These are phyloP conservation scores for Petrocephalus microphthalmus DNA, from an alignment of 2,113 vertebrate genomes.

Conservation along the genomic window DNA sequence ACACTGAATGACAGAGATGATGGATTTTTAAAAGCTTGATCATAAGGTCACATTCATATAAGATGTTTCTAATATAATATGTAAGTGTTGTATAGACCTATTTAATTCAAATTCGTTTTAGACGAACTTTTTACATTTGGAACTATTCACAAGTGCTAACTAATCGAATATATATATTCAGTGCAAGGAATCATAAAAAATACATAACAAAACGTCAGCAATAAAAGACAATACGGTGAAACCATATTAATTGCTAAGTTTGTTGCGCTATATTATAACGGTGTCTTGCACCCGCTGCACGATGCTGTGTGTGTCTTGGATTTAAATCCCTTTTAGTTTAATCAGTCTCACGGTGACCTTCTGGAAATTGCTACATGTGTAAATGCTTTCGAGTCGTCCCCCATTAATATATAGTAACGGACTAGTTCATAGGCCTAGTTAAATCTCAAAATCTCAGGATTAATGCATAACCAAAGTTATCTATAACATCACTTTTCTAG, in stretches of 20 bases:
- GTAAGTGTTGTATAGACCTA: neutral
- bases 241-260: neutral
- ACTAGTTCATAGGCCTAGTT: neutral
- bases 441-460: neutral
- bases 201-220: neutral
- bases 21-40: neutral
- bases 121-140: neutral
- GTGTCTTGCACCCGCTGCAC: too few relatives aligned
- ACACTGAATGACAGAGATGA: neutral
- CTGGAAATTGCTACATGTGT: too few relatives aligned
- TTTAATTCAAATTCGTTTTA: neutral
- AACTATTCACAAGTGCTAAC: neutral
- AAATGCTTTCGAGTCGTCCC: neutral
- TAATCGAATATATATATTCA: neutral
- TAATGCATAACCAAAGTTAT: neutral
- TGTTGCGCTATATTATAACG: neutral
- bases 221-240: neutral
- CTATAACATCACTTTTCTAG: neutral
- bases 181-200: neutral
- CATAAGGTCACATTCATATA: neutral
- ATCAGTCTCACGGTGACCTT: too few relatives aligned
- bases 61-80: neutral
- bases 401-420: neutral
- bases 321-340: too few relatives aligned
- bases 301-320: too few relatives aligned